A percentile compares a stretch with the other conserved stretches of the same genome.
Evolutionary conservation across 2,113 vertebrate species (phyloP).

Genomic region (Nibea albiflora): DNA sequence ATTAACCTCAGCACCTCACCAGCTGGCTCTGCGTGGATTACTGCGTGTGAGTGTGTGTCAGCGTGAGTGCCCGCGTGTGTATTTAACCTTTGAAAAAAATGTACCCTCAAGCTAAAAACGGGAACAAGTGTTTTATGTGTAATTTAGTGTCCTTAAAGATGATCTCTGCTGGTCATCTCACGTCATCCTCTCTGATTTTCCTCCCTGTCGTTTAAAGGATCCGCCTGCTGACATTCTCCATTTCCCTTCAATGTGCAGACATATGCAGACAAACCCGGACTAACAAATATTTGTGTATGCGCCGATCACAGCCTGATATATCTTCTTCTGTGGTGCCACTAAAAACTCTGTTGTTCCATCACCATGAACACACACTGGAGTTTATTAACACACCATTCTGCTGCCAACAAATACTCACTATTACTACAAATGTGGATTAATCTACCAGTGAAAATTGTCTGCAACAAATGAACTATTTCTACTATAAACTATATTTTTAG

Average conservation of each 20-base stretch:
- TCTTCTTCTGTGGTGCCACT: too few relatives aligned
- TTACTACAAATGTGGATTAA: neutral
- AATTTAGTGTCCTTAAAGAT: neutral
- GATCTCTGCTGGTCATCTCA: neutral
- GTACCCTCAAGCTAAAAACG: neutral
- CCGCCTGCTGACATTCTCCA: neutral
- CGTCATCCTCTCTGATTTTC: neutral
- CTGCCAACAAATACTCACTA: neutral
- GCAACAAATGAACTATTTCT: neutral
- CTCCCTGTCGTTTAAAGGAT: too few relatives aligned
- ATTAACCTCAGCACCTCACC: constrained; percentile 37
- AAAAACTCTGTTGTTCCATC: neutral
- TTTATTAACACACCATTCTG: neutral
- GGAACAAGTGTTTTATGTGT: neutral
- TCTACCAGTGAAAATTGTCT: neutral
- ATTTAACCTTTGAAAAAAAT: neutral
- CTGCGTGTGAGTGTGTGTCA: neutral
- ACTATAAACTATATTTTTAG: too few relatives aligned
- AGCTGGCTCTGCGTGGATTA: constrained; percentile 31
- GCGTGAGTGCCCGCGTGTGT: neutral
- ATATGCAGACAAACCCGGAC: too few relatives aligned
- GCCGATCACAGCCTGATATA: neutral
- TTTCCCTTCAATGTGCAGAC: neutral
- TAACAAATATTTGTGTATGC: too few relatives aligned
- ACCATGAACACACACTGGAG: neutral